Evolutionary conservation across 2,888 invertebrate genomes (phyloP).

Genomic region (Ochropleura plecta): DNA sequence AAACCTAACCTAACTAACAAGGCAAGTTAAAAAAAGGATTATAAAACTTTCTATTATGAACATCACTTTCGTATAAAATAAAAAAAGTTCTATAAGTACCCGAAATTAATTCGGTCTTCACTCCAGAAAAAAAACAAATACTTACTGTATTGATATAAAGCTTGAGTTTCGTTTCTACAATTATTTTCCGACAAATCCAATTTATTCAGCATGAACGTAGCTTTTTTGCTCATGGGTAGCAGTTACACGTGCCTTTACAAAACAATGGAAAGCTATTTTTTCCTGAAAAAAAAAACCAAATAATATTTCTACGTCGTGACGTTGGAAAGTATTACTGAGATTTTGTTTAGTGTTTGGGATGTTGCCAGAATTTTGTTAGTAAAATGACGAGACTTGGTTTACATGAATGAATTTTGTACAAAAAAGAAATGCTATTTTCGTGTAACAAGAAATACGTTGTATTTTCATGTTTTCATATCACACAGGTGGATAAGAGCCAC

Average conservation of each 20-base stretch:
- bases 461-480: background rate
- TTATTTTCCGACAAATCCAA: slow-evolving; percentile 3
- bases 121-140: background rate
- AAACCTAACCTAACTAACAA: too few relatives aligned
- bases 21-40: too few relatives aligned
- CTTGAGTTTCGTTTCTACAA: background rate
- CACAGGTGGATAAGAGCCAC: too few relatives aligned
- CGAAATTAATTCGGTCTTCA: background rate
- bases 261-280: slow-evolving; percentile 32
- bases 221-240: background rate
- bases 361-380: slow-evolving; percentile 41
- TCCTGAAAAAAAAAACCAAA: slow-evolving; percentile 22
- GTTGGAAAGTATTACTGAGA: slow-evolving; percentile 43
- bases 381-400: slow-evolving; percentile 20
- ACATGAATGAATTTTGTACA: slow-evolving; percentile 20
- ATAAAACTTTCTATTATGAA: background rate
- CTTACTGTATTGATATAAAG: background rate
- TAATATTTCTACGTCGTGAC: slow-evolving; percentile 43
- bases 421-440: slow-evolving; percentile 9
- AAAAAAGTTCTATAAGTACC: background rate
- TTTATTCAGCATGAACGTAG: background rate
- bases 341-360: slow-evolving; percentile 49
- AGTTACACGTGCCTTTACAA: slow-evolving; percentile 32
- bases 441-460: slow-evolving; percentile 8
- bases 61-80: background rate